phyloP scores from a whole-genome alignment of 2,888 invertebrate genomes.

The Drosophila kuntzei region DNA sequence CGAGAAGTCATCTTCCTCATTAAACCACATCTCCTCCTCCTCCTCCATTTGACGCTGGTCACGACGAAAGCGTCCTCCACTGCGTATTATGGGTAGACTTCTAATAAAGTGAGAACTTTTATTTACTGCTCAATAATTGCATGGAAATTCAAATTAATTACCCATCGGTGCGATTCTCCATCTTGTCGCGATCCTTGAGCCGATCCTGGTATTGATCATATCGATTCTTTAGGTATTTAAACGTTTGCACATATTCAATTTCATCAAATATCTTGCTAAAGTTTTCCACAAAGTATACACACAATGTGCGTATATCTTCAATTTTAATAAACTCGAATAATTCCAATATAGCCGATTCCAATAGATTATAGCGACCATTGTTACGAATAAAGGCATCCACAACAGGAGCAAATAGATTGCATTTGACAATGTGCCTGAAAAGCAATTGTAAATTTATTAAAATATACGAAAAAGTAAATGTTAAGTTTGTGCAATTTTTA shows the following conservation, averaged over 20 bases:
- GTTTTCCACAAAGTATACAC: slow-evolving; percentile 97
- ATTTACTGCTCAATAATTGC: background rate
- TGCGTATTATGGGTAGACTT: slow-evolving; percentile 89
- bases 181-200: slow-evolving; percentile 93
- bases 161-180: slow-evolving; percentile 87
- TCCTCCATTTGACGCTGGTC: slow-evolving; percentile 98
- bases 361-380: slow-evolving; percentile 98
- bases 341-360: slow-evolving; percentile 99
- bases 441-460: background rate
- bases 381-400: slow-evolving; percentile 98
- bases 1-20: slow-evolving; percentile 97
- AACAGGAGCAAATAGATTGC: slow-evolving; percentile 97
- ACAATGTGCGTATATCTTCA: slow-evolving; percentile 95
- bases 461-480: too few species aligned
- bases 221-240: slow-evolving; percentile 94
- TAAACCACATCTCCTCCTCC: slow-evolving; percentile 99
- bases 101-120: slow-evolving; percentile 36
- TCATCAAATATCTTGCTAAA: slow-evolving; percentile 97
- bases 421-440: slow-evolving; percentile 94
- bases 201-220: slow-evolving; percentile 97
- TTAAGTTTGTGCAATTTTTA: too few species aligned
- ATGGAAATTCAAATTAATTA: slow-evolving; percentile 76
- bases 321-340: slow-evolving; percentile 99
- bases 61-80: slow-evolving; percentile 91
- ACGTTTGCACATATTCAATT: slow-evolving; percentile 99